These are phyloP conservation scores for Coelopa pilipes DNA, from an alignment of 2,888 invertebrate genomes.

Conservation along the genomic window DNA sequence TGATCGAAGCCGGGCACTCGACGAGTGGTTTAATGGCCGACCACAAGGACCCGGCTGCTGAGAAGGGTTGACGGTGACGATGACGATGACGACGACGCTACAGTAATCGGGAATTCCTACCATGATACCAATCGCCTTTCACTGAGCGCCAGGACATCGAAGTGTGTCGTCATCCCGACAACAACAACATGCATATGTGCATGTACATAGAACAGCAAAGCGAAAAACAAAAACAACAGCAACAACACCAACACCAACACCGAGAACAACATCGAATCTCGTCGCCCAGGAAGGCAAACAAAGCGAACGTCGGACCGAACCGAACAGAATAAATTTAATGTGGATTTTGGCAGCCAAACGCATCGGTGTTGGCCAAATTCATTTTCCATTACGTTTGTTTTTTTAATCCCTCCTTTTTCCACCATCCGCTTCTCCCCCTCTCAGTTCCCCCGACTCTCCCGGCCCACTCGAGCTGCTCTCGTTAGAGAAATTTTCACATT, in stretches of 20 bases:
- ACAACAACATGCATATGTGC: no score
- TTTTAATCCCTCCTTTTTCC: conserved; percentile 7
- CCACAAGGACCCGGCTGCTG: no score
- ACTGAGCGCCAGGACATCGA: no score
- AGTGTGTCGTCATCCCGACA: no score
- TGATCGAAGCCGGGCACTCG: no score
- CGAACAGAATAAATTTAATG: conserved; percentile 64
- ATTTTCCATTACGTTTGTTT: conserved; percentile 34
- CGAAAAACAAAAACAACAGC: background rate
- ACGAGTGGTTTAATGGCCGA: no score
- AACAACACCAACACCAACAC: background rate
- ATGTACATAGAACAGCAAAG: background rate
- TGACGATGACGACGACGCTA: no score
- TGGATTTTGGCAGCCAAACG: conserved; percentile 60
- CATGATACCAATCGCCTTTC: no score
- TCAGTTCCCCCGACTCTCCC: background rate
- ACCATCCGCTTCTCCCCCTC: background rate
- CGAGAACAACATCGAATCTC: background rate
- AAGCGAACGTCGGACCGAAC: conserved; percentile 49
- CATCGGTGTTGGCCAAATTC: conserved; percentile 47
- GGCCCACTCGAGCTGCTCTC: background rate
- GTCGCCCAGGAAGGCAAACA: conserved; percentile 15
- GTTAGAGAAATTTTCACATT: conserved; percentile 27
- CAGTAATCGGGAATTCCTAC: no score
- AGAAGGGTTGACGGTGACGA: no score